Base-by-base conservation (phyloP, 92 coral and sea anemone species). In the Micromussa lordhowensis region DNA sequence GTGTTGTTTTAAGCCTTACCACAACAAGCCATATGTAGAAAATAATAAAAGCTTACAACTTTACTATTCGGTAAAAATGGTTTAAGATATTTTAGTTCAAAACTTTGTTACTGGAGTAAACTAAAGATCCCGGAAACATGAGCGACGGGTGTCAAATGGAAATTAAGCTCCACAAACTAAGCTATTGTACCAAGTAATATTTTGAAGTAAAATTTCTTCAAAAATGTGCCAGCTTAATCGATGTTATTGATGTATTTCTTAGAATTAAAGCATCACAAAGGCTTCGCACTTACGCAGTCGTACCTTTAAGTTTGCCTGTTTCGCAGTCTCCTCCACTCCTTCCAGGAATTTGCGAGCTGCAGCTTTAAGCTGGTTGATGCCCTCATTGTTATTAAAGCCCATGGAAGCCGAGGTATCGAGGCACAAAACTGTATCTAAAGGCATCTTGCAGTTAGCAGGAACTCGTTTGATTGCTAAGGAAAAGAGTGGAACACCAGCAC, bases 381-480 rank as follows among this genome's bases (percentile, higher is more conserved):
- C 96, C 19, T 93, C 90, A 79, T 85, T 85, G 28, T 84, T 57
- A n/a, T 84, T 84, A 13, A 15, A 36, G 55, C 94, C 93, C 96
- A 93, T 93, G 48, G 96, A 93, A 40, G 91, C 88, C 26, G 96
- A 93, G 11, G 96, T 93, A 79, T 93, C 96, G 86, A 93, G 81
- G 49, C 96, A 93, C 72, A 93, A 51, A 28, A 93, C 82, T 58
- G 96, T 93, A 69, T 93, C 96, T 91, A 93, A 36, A 32, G 96
- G 96, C 96, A 93, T 93, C 61, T 80, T 44, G 61, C 36, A 34
- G 78, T 35, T 30, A 29, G 32, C 15, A 0, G 32, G 31, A 29
- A 13, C 32, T 26, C 73, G 12, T 2, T 30, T 73, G 12, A 35
- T 36, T 73, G 34, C 49, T 35, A 12, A 16, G 53, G 16, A 3